Evolutionary conservation across 1,140 invertebrate species (phyloP).

Genomic region (Tetranychus urticae): DNA sequence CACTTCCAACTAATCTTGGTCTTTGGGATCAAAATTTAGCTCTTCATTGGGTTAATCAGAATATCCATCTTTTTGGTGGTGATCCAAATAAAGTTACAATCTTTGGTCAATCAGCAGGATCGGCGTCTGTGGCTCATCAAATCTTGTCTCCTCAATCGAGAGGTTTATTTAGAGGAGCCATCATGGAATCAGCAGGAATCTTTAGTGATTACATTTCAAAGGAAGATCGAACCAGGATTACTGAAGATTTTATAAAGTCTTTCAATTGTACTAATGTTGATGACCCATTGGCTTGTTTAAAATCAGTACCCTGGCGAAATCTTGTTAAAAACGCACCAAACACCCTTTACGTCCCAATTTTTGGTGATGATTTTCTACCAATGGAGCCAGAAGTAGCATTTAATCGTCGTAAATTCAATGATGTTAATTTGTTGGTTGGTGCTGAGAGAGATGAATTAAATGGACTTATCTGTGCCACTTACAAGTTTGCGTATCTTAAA

Average conservation of each 20-base stretch:
- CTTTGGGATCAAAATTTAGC: slow-evolving; percentile 21
- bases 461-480: too few species aligned
- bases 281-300: background rate
- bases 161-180: background rate
- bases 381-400: background rate
- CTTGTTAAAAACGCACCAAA: background rate
- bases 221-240: background rate
- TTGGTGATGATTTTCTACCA: background rate
- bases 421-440: background rate
- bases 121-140: background rate
- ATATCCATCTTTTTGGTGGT: slow-evolving; percentile 28
- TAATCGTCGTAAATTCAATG: background rate
- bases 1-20: slow-evolving; percentile 27
- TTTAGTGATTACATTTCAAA: background rate
- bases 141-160: background rate
- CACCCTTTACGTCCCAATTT: background rate
- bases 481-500: background rate
- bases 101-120: slow-evolving; percentile 15
- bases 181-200: background rate
- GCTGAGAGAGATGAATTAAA: background rate
- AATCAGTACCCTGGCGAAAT: too few species aligned
- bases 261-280: background rate
- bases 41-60: slow-evolving; percentile 22
- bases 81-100: background rate
- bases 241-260: background rate